These are phyloP conservation scores for Seira musarum DNA, from an alignment of 2,888 invertebrate genomes.

Conservation along the genomic window DNA sequence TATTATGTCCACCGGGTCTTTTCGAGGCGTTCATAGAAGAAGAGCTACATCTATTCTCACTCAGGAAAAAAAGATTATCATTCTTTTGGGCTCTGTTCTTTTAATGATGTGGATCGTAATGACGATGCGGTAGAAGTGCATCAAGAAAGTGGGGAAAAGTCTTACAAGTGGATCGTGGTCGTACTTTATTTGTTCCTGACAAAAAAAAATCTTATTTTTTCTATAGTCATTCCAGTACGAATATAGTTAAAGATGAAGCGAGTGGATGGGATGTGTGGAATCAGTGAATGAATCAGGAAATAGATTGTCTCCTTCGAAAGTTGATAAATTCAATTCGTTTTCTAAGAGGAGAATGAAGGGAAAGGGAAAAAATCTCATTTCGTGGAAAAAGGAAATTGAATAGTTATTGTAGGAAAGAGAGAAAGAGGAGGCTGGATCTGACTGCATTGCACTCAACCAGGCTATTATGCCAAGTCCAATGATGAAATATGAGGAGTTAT, in stretches of 20 bases:
- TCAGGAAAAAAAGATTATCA: slow-evolving; percentile 6
- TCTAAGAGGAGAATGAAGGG: not conserved
- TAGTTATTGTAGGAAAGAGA: slow-evolving; percentile 32
- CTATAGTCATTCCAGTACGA: not conserved
- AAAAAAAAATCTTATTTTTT: slow-evolving; percentile 13
- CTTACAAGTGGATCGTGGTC: slow-evolving; percentile 39
- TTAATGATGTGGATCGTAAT: slow-evolving; percentile 7
- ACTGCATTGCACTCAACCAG: not conserved
- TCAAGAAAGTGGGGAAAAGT: slow-evolving; percentile 15
- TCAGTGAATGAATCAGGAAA: slow-evolving; percentile 52
- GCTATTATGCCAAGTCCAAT: slow-evolving; percentile 22
- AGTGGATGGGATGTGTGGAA: not conserved
- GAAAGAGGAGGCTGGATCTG: not conserved
- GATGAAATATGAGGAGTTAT: slow-evolving; percentile 40
- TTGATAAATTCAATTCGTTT: slow-evolving; percentile 48
- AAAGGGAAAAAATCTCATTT: slow-evolving; percentile 18
- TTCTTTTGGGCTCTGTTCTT: not conserved
- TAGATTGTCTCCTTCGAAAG: slow-evolving; percentile 50
- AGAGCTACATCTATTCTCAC: not conserved
- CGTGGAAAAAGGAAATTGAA: slow-evolving; percentile 40
- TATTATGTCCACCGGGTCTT: not conserved
- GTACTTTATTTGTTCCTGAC: slow-evolving; percentile 20
- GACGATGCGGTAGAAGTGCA: not conserved
- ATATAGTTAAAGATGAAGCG: too few species aligned
- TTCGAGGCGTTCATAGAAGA: not conserved